Base-by-base conservation (phyloP, 2,797 vertebrate genomes). In the Crocodylus rhombifer region DNA sequence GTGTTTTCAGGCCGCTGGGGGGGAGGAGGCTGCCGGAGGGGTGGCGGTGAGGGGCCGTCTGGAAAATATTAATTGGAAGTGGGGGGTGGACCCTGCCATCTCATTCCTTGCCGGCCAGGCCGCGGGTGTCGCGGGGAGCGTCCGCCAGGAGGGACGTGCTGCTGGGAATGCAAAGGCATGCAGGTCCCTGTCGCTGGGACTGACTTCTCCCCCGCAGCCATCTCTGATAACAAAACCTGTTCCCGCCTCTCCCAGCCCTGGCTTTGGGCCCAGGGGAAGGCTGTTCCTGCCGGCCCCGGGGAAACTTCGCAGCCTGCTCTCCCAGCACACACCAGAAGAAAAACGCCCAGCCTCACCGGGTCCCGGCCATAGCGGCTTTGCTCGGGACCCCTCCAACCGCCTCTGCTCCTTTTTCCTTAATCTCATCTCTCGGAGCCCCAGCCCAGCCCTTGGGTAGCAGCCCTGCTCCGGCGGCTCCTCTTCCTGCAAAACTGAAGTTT, bases 251-350 rank as follows among this genome's bases (percentile, higher is more conserved):
- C 26, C 36, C 28, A 15, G 78, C 0, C 0, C 62, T 12, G 21
- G 18, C 9, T 1, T 61, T 7, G 77, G 60, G 4, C 3, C 17
- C 75, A 3, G 0, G 5, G 30, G 15, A 28, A 26, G 58, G 5
- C 16, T 0, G 0, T 57, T 36, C 77, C 26, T 25, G 5, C 3
- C 1, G 28, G 14, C 23, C 21, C 33, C 0, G 0, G 30, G 87
- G 88, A 36, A 21, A 3, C 2, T 21, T 58, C 79, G 74, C 51
- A 33, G 80, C 0, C 36, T 23, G 33, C 13, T 21, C 23, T 1
- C 65, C 20, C 4, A 0, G 60, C 36, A 21, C 6, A 65, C 77
- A 10, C 18, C 0, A 42, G 18, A 20, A 25, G 20, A 56, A 36
- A 51, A 64, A 23, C 60, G 9, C 2, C 20, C 0, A 33, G 28